Conservation (phyloP, 2,113 vertebrate species). For the Recurvirostra avosetta region DNA sequence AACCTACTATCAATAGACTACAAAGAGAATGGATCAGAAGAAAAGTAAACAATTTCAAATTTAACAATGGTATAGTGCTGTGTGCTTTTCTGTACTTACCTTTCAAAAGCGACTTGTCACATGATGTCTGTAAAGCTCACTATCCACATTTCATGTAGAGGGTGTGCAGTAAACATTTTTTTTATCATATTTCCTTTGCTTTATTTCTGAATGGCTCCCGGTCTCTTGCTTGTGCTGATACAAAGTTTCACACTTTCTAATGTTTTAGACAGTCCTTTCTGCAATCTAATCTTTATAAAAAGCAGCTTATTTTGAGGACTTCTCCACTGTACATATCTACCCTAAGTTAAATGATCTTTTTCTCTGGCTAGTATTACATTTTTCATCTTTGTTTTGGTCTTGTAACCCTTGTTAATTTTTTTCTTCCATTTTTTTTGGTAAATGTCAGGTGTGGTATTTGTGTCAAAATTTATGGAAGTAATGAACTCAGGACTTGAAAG, state of each 20-base stretch:
- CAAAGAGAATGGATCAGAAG: constrained; percentile 48
- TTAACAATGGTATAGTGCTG: not conserved
- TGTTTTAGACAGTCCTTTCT: not conserved
- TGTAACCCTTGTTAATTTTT: not conserved
- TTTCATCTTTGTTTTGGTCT: not conserved
- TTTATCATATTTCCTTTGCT: not conserved
- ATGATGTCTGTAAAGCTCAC: not conserved
- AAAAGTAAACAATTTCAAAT: constrained; percentile 16
- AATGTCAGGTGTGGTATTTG: not conserved
- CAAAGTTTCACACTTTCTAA: not conserved
- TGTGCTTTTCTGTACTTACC: not conserved
- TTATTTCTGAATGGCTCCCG: not conserved
- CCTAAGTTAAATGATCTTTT: not conserved
- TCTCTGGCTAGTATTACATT: not conserved
- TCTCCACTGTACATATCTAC: not conserved
- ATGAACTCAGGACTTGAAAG: not conserved
- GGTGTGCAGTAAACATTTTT: not conserved
- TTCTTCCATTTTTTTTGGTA: not conserved
- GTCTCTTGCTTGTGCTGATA: not conserved
- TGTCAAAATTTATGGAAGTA: not conserved
- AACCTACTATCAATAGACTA: constrained; percentile 12
- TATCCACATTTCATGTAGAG: not conserved
- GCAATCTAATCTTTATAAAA: not conserved
- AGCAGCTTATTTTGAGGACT: not conserved
- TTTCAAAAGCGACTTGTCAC: not conserved